Evolutionary conservation across 2,113 vertebrate species (phyloP).

Genomic region (Chaetura pelagica): DNA sequence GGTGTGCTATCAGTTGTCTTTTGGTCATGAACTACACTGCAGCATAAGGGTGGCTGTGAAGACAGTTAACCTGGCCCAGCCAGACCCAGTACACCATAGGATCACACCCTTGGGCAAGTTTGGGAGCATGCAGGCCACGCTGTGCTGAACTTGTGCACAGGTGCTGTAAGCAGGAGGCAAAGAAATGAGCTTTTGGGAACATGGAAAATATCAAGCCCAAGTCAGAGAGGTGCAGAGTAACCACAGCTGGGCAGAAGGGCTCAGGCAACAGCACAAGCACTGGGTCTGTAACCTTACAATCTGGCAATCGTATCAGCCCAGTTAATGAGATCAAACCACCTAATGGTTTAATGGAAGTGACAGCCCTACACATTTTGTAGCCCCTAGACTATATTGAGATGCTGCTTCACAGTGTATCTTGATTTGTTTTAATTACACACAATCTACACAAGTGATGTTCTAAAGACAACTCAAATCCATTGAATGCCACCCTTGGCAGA

Average conservation of each 20-base stretch:
- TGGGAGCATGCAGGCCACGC: rapidly evolving
- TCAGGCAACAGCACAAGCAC: background rate
- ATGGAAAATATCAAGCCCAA: background rate
- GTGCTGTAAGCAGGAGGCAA: background rate
- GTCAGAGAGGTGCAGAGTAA: background rate
- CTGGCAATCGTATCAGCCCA: background rate
- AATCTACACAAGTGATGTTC: background rate
- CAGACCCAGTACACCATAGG: background rate
- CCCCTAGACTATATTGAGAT: background rate
- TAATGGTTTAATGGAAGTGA: background rate
- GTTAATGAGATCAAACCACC: background rate
- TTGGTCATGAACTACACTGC: background rate
- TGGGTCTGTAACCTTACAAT: background rate
- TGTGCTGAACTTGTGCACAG: background rate
- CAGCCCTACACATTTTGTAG: background rate
- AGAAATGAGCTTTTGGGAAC: background rate
- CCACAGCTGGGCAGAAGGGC: background rate
- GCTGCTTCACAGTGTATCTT: background rate
- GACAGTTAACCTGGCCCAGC: background rate
- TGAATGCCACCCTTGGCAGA: background rate
- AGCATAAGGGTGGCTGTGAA: rapidly evolving
- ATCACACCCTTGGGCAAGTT: background rate
- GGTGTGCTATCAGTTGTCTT: background rate
- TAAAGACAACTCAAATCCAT: background rate
- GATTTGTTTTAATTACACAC: background rate